A percentile compares a stretch with the other conserved stretches of the same genome.
phyloP scores from a whole-genome alignment of 2,888 invertebrate genomes.

The Pherbina coryleti region DNA sequence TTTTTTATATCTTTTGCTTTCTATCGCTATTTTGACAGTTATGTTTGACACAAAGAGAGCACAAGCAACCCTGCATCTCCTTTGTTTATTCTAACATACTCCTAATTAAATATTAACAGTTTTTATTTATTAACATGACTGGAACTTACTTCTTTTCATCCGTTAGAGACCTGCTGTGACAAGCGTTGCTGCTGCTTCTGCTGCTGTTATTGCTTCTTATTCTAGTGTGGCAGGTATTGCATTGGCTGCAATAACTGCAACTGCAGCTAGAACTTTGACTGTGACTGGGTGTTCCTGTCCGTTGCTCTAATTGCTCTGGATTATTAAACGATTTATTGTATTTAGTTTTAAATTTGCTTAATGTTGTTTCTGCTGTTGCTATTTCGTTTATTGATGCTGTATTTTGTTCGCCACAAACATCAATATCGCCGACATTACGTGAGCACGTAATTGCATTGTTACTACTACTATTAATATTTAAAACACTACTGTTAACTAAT shows the following conservation, averaged over 20 bases:
- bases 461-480: neutral
- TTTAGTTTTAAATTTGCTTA: neutral
- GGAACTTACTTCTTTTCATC: neutral
- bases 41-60: too few species aligned
- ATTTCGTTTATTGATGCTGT: neutral
- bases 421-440: neutral
- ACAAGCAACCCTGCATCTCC: too few species aligned
- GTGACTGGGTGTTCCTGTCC: neutral
- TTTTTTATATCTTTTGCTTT: too few species aligned
- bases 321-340: too few species aligned
- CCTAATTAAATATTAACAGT: too few species aligned
- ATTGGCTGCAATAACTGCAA: slow-evolving; percentile 12
- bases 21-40: too few species aligned
- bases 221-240: neutral
- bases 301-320: too few species aligned
- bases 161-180: too few species aligned
- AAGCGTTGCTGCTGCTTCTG: too few species aligned
- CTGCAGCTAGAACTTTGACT: neutral
- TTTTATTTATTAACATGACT: neutral
- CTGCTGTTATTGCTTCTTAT: too few species aligned
- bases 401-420: neutral
- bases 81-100: too few species aligned
- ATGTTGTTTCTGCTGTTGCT: neutral
- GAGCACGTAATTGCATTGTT: neutral
- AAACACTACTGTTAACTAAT: neutral